Evolutionary conservation across 2,113 vertebrate genomes (phyloP), one percentile per base, ranked within the genome.

Genomic region (Neodontobutis hainanensis): DNA sequence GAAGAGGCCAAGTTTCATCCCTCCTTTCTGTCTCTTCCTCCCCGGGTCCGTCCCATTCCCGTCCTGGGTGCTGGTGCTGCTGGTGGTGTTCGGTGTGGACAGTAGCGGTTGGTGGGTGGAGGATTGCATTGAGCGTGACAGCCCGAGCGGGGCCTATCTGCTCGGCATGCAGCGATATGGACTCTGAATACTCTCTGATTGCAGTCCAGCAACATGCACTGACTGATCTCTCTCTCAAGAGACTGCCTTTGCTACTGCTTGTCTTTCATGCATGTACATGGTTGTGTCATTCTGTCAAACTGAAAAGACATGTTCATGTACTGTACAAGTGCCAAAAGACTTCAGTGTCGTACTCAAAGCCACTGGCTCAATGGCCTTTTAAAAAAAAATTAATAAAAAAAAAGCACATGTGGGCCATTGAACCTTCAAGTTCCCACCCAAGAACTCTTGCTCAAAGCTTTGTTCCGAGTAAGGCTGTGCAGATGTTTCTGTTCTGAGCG

Each of bases 1-100:
- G 89, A 90, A 90, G 90, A 89, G 88, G 90, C 85, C 77, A 86
- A 32, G 85, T 92, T 87, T 91, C 88, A 90, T 88, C 88, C 89
- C 88, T 92, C 89, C 89, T 89, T 89, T 92, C 91, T 92, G 92
- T 93, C 91, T 93, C 92, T 92, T 90, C 88, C 88, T 90, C 87
- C 88, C 88, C 86, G 88, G 89, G 90, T 89, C 77, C 89, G 73
- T 90, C 84, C 87, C 88, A 81, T 85, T 78, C 83, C 85, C 88
- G 1, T 82, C 86, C 85, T 76, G 84, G 87, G 88, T 84, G 77
- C 84, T 85, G 85, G 84, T 84, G 86, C 47, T 52, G 47, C 47
- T 88, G 38, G 38, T 40, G 38, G 38, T 40, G 38, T 4, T 40
- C 74, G 82, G 86, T 90, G 91, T 87, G 90, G 90, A 86, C 87